A percentile compares a stretch with the other conserved stretches of the same genome.
These are phyloP conservation scores for Gouania willdenowi DNA, from an alignment of 2,797 vertebrate species.

Conservation along the genomic window DNA sequence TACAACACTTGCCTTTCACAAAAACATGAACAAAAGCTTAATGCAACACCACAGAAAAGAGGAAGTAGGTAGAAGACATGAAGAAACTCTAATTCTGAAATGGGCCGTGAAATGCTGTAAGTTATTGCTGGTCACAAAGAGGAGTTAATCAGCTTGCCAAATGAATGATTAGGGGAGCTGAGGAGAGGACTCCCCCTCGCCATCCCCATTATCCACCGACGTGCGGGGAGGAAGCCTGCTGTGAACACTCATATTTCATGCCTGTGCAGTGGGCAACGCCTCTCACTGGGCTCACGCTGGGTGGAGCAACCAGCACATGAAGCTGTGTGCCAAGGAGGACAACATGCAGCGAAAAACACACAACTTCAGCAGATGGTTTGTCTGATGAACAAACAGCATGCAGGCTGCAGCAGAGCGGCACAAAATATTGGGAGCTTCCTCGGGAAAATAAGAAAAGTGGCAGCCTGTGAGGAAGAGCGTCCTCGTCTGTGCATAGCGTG, in stretches of 20 bases:
- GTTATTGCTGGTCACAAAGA: constrained; percentile 55
- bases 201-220: constrained; percentile 48
- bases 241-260: constrained; percentile 56
- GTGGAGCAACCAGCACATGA: constrained; percentile 54
- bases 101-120: constrained; percentile 67
- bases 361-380: constrained; percentile 73
- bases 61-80: constrained; percentile 39
- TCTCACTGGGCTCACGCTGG: constrained; percentile 63
- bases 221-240: constrained; percentile 59
- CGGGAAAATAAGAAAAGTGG: constrained; percentile 13
- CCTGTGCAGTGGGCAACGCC: constrained; percentile 53
- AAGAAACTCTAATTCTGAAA: constrained; percentile 62
- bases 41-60: too few species aligned
- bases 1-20: too few species aligned
- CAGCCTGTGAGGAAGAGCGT: constrained; percentile 4
- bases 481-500: constrained; percentile 4
- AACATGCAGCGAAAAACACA: constrained; percentile 60
- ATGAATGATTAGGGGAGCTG: constrained; percentile 54
- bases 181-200: constrained; percentile 36
- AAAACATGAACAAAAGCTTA: too few species aligned
- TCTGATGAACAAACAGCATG: constrained; percentile 75
- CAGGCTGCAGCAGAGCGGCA: constrained; percentile 22
- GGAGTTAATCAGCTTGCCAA: constrained; percentile 59
- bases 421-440: constrained; percentile 21
- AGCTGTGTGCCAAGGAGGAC: constrained; percentile 47